A percentile compares a stretch with the other conserved stretches of the same genome.
phyloP scores from a whole-genome alignment of 2,888 invertebrate genomes.

The Horisme vitalbata region DNA sequence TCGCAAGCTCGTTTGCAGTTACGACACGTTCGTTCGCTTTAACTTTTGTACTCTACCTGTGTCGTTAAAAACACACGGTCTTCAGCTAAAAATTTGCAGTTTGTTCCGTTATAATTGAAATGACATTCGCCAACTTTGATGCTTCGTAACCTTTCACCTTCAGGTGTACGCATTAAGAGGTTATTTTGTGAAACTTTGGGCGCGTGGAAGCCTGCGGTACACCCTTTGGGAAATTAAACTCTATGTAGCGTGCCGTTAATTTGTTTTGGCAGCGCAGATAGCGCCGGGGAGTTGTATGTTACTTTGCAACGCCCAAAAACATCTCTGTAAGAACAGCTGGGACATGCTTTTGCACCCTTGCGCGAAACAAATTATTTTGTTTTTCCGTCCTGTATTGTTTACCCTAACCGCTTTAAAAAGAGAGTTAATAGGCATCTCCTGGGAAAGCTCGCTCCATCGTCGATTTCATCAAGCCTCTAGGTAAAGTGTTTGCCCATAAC shows the following conservation, averaged over 20 bases:
- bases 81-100: constrained; percentile 15
- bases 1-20: constrained; percentile 10
- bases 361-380: too few relatives aligned
- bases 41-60: constrained; percentile 4
- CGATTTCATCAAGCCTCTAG: too few relatives aligned
- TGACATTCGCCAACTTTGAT: constrained; percentile 39
- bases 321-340: constrained; percentile 12
- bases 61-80: constrained; percentile 16
- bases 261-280: constrained; percentile 61
- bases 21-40: constrained; percentile 9
- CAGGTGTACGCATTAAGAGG: constrained; percentile 35
- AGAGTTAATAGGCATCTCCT: too few relatives aligned
- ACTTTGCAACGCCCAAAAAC: constrained; percentile 33
- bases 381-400: too few relatives aligned
- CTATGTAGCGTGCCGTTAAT: constrained; percentile 62
- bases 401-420: too few relatives aligned
- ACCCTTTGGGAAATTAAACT: constrained; percentile 78
- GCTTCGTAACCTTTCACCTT: constrained; percentile 38
- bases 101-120: constrained; percentile 38
- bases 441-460: too few relatives aligned
- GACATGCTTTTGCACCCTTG: too few relatives aligned
- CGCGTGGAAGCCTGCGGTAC: constrained; percentile 53
- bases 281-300: constrained; percentile 34
- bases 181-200: constrained; percentile 47
- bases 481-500: too few relatives aligned